Evolutionary conservation across 1,140 invertebrate genomes (phyloP).

Genomic region (Dinothrombium tinctorium): DNA sequence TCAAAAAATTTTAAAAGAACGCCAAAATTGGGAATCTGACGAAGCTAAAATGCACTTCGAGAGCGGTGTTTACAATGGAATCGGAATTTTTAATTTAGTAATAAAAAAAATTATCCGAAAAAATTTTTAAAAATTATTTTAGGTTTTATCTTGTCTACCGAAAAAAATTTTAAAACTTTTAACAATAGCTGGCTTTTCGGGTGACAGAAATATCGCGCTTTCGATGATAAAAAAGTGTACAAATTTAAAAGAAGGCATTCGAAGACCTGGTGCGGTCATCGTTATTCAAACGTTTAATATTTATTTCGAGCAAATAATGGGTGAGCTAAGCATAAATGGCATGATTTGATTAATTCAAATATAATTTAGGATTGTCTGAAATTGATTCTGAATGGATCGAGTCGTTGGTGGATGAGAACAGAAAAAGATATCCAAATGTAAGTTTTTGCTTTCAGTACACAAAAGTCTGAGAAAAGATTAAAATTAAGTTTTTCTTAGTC

Average conservation of each 20-base stretch:
- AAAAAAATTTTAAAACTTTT: slow-evolving; percentile 60
- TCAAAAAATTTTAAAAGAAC: neutral
- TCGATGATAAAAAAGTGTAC: slow-evolving; percentile 43
- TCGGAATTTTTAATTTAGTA: slow-evolving; percentile 71
- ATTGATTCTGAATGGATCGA: slow-evolving; percentile 24
- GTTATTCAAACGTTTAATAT: slow-evolving; percentile 59
- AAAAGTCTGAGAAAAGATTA: neutral
- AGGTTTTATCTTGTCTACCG: slow-evolving; percentile 73
- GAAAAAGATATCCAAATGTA: neutral
- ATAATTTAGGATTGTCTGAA: slow-evolving; percentile 25
- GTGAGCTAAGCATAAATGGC: slow-evolving; percentile 47
- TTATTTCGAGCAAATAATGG: slow-evolving; percentile 54
- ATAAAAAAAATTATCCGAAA: too few relatives aligned
- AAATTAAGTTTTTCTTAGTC: neutral
- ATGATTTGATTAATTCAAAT: slow-evolving; percentile 44
- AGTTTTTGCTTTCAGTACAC: neutral
- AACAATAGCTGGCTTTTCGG: slow-evolving; percentile 84
- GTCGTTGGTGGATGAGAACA: slow-evolving; percentile 23
- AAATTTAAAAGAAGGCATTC: slow-evolving; percentile 37
- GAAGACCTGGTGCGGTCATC: slow-evolving; percentile 57
- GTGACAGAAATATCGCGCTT: slow-evolving; percentile 56
- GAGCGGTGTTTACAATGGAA: slow-evolving; percentile 70
- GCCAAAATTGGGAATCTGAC: slow-evolving; percentile 10
- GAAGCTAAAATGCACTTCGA: slow-evolving; percentile 49
- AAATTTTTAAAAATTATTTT: too few relatives aligned